phyloP scores from a whole-genome alignment of 1,140 invertebrate genomes.

The Colletes latitarsis region DNA sequence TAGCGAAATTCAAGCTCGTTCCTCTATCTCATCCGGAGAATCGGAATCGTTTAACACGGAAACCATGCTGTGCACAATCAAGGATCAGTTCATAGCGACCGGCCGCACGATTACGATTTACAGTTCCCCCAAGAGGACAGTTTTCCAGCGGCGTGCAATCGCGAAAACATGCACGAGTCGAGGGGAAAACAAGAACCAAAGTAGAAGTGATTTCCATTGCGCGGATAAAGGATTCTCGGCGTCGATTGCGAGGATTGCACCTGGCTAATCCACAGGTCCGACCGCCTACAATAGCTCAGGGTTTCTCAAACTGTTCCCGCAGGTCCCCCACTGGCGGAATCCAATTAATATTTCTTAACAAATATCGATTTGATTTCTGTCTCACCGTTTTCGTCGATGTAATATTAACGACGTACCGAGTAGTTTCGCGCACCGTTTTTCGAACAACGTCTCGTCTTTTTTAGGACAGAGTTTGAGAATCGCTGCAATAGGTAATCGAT shows the following conservation, averaged over 20 bases:
- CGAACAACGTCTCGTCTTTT: too few species aligned
- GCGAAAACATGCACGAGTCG: not conserved
- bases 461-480: too few species aligned
- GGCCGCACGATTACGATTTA: conserved; percentile 1
- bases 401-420: too few species aligned
- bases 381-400: too few species aligned
- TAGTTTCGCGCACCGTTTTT: too few species aligned
- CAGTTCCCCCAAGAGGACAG: conserved; percentile 12
- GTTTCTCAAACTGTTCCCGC: too few species aligned
- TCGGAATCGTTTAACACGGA: conserved; percentile 6
- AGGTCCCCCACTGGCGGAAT: too few species aligned
- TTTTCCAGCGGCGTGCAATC: conserved; percentile 3
- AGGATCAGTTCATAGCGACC: conserved; percentile 14
- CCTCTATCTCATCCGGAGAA: not conserved
- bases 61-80: conserved; percentile 19
- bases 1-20: not conserved
- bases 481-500: conserved; percentile 24
- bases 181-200: not conserved
- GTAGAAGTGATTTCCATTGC: conserved; percentile 31
- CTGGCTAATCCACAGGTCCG: not conserved
- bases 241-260: conserved; percentile 25
- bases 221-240: conserved; percentile 13
- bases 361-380: too few species aligned
- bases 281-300: not conserved
- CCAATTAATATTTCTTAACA: too few species aligned